Evolutionary conservation across 2,797 vertebrate species (phyloP).

Genomic region (Echeneis naucrates): DNA sequence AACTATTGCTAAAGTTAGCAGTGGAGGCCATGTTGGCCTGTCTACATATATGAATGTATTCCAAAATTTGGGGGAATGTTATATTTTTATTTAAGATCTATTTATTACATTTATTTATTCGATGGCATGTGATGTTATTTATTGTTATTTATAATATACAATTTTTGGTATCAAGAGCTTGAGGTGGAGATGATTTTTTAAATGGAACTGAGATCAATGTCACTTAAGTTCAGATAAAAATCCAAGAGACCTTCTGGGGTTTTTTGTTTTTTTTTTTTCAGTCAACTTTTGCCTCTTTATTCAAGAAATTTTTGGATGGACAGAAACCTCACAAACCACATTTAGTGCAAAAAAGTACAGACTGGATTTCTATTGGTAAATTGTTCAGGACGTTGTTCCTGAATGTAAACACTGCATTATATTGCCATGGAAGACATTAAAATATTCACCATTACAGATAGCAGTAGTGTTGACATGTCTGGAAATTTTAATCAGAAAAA

Average conservation of each 20-base stretch:
- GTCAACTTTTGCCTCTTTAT: conserved; percentile 24
- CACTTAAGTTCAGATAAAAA: background rate
- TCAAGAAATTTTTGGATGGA: conserved; percentile 23
- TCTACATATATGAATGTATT: conserved; percentile 54
- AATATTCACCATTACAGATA: background rate
- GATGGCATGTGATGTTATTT: conserved; percentile 62
- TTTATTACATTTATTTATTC: conserved; percentile 73
- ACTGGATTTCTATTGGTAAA: background rate
- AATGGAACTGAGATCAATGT: background rate
- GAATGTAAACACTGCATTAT: conserved; percentile 37
- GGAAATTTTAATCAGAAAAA: background rate
- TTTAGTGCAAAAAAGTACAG: conserved; percentile 33
- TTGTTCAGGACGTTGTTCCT: conserved; percentile 1
- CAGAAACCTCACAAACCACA: conserved; percentile 25
- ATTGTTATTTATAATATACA: conserved; percentile 71
- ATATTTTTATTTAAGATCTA: conserved; percentile 66
- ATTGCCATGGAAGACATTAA: background rate
- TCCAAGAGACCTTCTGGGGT: background rate
- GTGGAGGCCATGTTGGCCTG: conserved; percentile 39
- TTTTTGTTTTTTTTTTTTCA: conserved; percentile 59
- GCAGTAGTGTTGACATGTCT: conserved; percentile 8
- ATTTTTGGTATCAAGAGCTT: conserved; percentile 28
- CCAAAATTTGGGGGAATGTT: conserved; percentile 30
- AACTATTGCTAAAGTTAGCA: conserved; percentile 26
- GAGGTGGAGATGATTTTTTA: conserved; percentile 15